Percentiles rank a stretch among this genome's conserved stretches.
Conservation (phyloP, 2,888 invertebrate genomes). For the Glaucopsyche alexis region DNA sequence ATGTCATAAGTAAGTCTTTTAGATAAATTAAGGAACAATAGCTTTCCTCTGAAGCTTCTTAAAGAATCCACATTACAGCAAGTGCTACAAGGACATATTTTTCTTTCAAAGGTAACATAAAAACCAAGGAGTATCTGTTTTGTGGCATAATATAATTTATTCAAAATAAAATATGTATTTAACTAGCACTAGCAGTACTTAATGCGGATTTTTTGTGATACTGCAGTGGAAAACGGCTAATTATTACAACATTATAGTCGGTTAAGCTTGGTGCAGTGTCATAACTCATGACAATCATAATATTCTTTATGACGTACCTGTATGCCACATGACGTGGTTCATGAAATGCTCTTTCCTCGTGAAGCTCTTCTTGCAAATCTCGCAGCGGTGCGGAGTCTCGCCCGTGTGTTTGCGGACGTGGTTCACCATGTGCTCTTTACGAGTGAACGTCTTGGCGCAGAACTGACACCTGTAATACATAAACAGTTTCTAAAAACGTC, state of each 20-base stretch:
- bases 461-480: constrained; percentile 81
- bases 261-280: not conserved
- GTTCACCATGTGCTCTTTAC: constrained; percentile 89
- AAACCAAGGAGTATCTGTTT: too few relatives aligned
- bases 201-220: too few relatives aligned
- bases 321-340: constrained; percentile 91
- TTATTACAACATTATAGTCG: not conserved
- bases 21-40: too few relatives aligned
- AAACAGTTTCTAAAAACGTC: not conserved
- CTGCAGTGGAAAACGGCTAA: too few relatives aligned
- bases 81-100: too few relatives aligned
- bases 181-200: too few relatives aligned
- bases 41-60: too few relatives aligned
- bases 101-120: too few relatives aligned
- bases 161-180: too few relatives aligned
- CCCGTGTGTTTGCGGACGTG: constrained; percentile 88
- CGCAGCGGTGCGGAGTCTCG: constrained; percentile 87
- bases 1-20: too few relatives aligned
- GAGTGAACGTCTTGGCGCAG: constrained; percentile 87
- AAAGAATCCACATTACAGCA: too few relatives aligned
- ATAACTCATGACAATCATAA: not conserved
- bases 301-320: constrained; percentile 61
- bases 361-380: constrained; percentile 89
- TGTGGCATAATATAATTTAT: too few relatives aligned
- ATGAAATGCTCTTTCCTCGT: constrained; percentile 88